Evolutionary conservation across 1,140 invertebrate genomes (phyloP).

Genomic region (Drosophila yakuba): DNA sequence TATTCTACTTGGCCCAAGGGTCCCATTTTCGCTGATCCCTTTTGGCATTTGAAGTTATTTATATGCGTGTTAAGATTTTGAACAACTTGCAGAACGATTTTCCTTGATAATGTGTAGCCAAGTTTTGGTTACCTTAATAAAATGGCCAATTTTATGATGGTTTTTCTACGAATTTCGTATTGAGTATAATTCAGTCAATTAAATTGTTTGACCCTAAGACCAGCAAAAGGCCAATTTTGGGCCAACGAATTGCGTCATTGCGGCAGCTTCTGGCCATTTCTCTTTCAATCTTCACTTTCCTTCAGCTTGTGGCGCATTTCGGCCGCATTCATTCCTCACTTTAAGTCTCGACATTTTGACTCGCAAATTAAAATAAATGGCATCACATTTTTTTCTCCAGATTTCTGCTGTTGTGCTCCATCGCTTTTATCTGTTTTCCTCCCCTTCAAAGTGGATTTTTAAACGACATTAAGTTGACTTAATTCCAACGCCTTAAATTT

Average conservation of each 20-base stretch:
- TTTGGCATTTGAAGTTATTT: conserved; percentile 39
- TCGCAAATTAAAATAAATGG: conserved; percentile 79
- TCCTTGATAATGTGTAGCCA: conserved; percentile 17
- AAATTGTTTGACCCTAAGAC: conserved; percentile 37
- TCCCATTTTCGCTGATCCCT: conserved; percentile 44
- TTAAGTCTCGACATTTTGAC: conserved; percentile 71
- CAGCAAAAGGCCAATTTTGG: not conserved
- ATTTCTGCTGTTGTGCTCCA: conserved; percentile 21
- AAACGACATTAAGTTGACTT: conserved; percentile 65
- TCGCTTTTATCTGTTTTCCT: conserved; percentile 20
- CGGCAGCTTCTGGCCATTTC: conserved; percentile 13
- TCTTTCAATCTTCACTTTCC: conserved; percentile 2
- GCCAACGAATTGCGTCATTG: conserved; percentile 37
- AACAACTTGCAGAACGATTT: conserved; percentile 34
- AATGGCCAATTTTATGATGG: conserved; percentile 33
- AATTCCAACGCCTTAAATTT: conserved; percentile 51
- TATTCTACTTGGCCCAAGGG: conserved; percentile 29
- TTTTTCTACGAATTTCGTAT: conserved; percentile 24
- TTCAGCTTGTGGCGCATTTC: conserved; percentile 28
- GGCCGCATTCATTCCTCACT: conserved; percentile 57
- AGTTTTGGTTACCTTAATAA: conserved; percentile 37
- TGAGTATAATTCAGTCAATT: conserved; percentile 43
- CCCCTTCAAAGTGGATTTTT: conserved; percentile 25
- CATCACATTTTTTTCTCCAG: conserved; percentile 57
- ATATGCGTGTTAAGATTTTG: conserved; percentile 39